These are phyloP conservation scores for Leucopsar rothschildi DNA, from an alignment of 2,113 vertebrate species.

Conservation along the genomic window DNA sequence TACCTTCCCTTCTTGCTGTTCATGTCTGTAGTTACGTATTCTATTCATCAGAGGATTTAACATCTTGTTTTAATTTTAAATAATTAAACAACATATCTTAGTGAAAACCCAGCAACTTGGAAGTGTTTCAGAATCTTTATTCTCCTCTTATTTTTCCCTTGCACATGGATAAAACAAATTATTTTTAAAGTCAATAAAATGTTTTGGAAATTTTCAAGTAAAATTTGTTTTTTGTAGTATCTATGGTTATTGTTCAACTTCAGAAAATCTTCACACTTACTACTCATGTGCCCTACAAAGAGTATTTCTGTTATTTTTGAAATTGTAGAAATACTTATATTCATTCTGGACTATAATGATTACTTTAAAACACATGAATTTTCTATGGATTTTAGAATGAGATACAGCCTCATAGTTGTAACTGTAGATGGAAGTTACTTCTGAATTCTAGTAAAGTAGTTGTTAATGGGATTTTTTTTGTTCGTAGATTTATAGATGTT, in stretches of 20 bases:
- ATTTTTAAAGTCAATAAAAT: background rate
- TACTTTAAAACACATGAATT: background rate
- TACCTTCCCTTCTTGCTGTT: background rate
- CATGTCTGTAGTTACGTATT: background rate
- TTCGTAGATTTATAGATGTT: background rate
- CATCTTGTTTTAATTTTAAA: background rate
- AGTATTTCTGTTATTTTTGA: background rate
- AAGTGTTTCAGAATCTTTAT: background rate
- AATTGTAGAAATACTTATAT: background rate
- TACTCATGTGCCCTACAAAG: background rate
- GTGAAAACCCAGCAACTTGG: background rate
- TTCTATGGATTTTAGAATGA: background rate
- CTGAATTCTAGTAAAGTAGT: background rate
- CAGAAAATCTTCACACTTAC: background rate
- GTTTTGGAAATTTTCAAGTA: background rate
- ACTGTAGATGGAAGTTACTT: background rate
- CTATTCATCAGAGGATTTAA: background rate
- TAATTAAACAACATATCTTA: background rate
- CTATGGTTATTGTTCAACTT: background rate
- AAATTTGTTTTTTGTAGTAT: background rate
- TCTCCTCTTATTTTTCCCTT: background rate
- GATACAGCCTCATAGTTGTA: background rate
- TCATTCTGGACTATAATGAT: background rate
- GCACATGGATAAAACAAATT: background rate
- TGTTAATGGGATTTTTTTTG: background rate